Percentiles rank a stretch among this genome's conserved stretches.
Conservation (phyloP, 1,140 invertebrate genomes). For the Platyscapa corneri region DNA sequence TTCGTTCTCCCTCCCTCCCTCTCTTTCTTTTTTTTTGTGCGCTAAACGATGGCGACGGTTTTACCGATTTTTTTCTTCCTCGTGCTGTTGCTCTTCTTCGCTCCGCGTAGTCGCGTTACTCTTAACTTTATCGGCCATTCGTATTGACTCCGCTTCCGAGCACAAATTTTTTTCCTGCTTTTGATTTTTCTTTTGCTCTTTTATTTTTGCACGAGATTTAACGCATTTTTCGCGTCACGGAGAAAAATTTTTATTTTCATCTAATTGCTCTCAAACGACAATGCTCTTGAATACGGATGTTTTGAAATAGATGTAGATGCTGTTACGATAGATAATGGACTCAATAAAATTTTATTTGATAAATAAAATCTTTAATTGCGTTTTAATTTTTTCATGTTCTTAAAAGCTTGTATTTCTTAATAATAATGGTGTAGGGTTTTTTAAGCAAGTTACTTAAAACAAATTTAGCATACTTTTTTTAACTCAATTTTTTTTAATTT, state of each 20-base stretch:
- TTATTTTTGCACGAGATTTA: constrained; percentile 3
- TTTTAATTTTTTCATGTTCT: background rate
- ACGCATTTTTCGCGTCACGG: constrained; percentile 8
- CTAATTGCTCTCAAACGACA: background rate
- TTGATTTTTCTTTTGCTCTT: background rate
- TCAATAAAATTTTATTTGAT: constrained; percentile 16
- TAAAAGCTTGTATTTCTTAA: background rate
- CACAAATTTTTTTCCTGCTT: background rate
- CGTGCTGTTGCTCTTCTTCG: background rate
- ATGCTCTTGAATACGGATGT: constrained; percentile 22
- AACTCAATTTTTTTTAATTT: too few relatives aligned
- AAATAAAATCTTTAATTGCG: background rate
- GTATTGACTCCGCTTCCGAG: constrained; percentile 23
- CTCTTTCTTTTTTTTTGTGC: background rate
- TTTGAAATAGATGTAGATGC: constrained; percentile 14
- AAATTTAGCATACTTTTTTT: too few relatives aligned
- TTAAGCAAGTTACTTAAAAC: too few relatives aligned
- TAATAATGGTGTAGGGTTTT: background rate
- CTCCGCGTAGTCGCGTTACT: background rate
- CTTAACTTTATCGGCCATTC: constrained; percentile 31
- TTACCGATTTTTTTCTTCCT: constrained; percentile 12
- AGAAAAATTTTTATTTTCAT: constrained; percentile 18
- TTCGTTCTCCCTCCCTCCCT: background rate
- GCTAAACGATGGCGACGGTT: background rate
- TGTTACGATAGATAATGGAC: background rate